phyloP scores from a whole-genome alignment of 2,797 vertebrate species.

The Macrochelys suwanniensis region DNA sequence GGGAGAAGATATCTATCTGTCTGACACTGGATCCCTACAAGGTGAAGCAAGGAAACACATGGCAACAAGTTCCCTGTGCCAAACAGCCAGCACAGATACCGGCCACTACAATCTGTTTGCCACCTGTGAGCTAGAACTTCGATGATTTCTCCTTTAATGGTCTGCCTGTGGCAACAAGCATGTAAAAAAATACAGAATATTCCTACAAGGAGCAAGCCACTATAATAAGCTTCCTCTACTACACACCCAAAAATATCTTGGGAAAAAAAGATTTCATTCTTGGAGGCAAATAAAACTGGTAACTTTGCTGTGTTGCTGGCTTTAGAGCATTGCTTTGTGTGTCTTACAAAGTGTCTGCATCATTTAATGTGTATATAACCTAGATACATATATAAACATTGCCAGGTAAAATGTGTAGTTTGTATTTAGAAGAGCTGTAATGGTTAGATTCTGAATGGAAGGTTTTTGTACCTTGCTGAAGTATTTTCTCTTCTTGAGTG shows the following conservation, averaged over 20 bases:
- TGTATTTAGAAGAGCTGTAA: not conserved
- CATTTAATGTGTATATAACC: not conserved
- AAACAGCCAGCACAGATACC: not conserved
- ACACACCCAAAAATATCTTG: not conserved
- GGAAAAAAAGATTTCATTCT: not conserved
- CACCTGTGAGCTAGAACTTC: not conserved
- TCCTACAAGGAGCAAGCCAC: not conserved
- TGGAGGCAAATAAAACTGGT: not conserved
- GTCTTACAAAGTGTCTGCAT: not conserved
- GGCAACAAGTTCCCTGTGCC: not conserved
- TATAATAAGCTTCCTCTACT: not conserved
- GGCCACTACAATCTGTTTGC: not conserved
- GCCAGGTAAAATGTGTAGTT: not conserved
- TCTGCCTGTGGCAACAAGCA: not conserved
- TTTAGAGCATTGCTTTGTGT: not conserved
- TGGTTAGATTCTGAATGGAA: not conserved
- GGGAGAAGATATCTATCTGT: not conserved
- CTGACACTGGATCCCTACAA: not conserved
- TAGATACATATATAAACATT: not conserved
- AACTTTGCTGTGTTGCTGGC: not conserved
- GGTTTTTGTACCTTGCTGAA: constrained; percentile 76
- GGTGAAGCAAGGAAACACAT: not conserved
- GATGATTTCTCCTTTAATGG: not conserved
- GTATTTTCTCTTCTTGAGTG: constrained; percentile 61
- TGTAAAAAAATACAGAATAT: not conserved